A percentile compares a stretch with the other conserved stretches of the same genome.
These are phyloP conservation scores for Oscheius myriophilus DNA, from an alignment of 2,888 invertebrate genomes.

Conservation along the genomic window DNA sequence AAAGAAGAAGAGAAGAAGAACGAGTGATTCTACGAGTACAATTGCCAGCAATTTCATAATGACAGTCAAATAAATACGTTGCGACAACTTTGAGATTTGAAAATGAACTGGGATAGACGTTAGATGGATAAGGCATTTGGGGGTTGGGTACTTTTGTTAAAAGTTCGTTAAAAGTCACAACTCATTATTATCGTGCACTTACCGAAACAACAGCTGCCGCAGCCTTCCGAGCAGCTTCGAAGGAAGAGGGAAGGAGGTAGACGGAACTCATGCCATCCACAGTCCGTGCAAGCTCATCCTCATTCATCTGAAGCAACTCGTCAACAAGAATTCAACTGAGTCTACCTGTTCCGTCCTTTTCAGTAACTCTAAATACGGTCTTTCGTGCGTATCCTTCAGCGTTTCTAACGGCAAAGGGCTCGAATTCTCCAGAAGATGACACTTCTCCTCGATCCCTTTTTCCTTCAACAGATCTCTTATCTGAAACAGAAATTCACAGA, in stretches of 20 bases:
- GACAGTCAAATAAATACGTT: slow-evolving; percentile 8
- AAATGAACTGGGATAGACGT: not conserved
- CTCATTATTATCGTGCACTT: not conserved
- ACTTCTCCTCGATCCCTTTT: slow-evolving; percentile 28
- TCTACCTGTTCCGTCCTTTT: slow-evolving; percentile 12
- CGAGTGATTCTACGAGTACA: not conserved
- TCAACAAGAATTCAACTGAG: not conserved
- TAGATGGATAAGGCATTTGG: too few relatives aligned
- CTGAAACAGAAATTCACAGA: not conserved
- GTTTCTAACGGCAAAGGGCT: slow-evolving; percentile 33
- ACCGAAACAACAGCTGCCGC: slow-evolving; percentile 45
- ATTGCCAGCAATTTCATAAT: too few relatives aligned
- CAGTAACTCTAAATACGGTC: slow-evolving; percentile 24
- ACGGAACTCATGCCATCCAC: slow-evolving; percentile 37
- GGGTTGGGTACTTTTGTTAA: too few relatives aligned
- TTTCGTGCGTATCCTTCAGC: slow-evolving; percentile 38
- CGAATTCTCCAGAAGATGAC: slow-evolving; percentile 29
- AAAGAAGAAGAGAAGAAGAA: slow-evolving; percentile 9
- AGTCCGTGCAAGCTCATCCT: slow-evolving; percentile 31
- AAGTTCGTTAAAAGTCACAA: too few relatives aligned
- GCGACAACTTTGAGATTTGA: slow-evolving; percentile 11
- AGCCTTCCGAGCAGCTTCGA: slow-evolving; percentile 35
- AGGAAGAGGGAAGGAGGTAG: slow-evolving; percentile 35
- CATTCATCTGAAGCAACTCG: slow-evolving; percentile 29
- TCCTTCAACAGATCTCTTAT: slow-evolving; percentile 34